These are phyloP conservation scores for Rotaria sp. DNA, from an alignment of 2,888 invertebrate genomes.

Conservation along the genomic window DNA sequence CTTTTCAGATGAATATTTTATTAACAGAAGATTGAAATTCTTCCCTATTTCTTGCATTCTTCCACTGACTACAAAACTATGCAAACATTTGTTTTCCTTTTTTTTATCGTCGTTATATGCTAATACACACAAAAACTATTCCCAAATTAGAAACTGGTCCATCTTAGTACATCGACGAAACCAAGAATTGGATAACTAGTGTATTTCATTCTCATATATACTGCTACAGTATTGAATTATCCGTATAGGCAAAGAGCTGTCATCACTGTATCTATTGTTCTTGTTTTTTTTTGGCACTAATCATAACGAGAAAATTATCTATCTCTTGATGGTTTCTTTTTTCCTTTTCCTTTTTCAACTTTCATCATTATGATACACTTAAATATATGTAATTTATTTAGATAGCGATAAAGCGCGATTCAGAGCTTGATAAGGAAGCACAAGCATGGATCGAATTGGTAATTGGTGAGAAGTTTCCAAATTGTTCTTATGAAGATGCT, in stretches of 20 bases:
- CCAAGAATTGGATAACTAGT: too few species aligned
- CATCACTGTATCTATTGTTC: background rate
- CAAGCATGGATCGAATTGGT: conserved; percentile 80
- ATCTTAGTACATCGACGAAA: too few species aligned
- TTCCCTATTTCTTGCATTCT: background rate
- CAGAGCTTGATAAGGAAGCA: conserved; percentile 63
- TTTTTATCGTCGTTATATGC: background rate
- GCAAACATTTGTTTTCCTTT: background rate
- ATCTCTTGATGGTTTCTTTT: background rate
- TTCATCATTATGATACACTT: background rate
- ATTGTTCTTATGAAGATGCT: conserved; percentile 74
- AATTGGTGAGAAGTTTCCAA: conserved; percentile 73
- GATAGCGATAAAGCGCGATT: conserved; percentile 47
- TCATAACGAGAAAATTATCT: background rate
- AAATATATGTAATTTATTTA: background rate
- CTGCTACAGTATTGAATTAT: background rate
- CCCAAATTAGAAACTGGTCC: background rate
- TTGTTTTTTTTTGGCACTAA: background rate
- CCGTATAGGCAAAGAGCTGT: background rate
- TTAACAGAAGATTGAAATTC: background rate
- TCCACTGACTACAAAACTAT: too few species aligned
- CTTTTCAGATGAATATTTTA: too few species aligned
- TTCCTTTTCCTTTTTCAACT: background rate
- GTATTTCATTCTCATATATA: too few species aligned
- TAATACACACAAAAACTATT: background rate